phyloP scores from a whole-genome alignment of 92 coral and sea anemone species.

The Palythoa grandiflora region DNA sequence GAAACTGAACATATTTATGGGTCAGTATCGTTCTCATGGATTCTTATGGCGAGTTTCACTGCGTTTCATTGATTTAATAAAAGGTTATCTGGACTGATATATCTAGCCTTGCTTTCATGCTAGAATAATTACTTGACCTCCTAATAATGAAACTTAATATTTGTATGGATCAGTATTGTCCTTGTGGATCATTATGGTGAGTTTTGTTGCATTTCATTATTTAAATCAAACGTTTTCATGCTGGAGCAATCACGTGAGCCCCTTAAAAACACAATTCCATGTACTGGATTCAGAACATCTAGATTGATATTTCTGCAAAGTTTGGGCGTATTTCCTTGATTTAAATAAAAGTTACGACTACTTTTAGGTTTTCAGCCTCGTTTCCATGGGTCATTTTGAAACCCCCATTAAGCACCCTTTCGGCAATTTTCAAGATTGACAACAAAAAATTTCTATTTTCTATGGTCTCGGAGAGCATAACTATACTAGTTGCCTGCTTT shows the following conservation, averaged over 20 bases:
- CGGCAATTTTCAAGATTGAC: too few species aligned
- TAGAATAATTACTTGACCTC: conserved; percentile 26
- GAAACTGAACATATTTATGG: neutral
- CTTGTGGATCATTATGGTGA: conserved; percentile 21
- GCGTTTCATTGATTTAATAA: conserved; percentile 26
- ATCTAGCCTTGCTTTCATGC: conserved; percentile 39
- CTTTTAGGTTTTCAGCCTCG: too few species aligned
- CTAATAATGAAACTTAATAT: neutral
- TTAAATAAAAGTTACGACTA: too few species aligned
- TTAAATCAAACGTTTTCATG: conserved; percentile 30
- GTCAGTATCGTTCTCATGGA: conserved; percentile 1
- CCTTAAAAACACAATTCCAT: too few species aligned
- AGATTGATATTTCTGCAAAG: too few species aligned
- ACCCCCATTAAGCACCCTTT: too few species aligned
- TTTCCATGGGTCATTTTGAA: too few species aligned
- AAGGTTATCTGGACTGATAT: conserved; percentile 29
- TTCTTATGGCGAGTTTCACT: conserved; percentile 36
- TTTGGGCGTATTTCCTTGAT: too few species aligned
- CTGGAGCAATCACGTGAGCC: neutral
- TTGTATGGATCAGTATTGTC: conserved; percentile 15
- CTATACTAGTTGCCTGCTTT: too few species aligned
- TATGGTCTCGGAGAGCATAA: too few species aligned
- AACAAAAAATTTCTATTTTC: too few species aligned
- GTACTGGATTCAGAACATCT: too few species aligned
- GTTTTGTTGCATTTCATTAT: conserved; percentile 9